Evolutionary conservation across 2,797 vertebrate species (phyloP).

Genomic region (Ispidina lecontei): DNA sequence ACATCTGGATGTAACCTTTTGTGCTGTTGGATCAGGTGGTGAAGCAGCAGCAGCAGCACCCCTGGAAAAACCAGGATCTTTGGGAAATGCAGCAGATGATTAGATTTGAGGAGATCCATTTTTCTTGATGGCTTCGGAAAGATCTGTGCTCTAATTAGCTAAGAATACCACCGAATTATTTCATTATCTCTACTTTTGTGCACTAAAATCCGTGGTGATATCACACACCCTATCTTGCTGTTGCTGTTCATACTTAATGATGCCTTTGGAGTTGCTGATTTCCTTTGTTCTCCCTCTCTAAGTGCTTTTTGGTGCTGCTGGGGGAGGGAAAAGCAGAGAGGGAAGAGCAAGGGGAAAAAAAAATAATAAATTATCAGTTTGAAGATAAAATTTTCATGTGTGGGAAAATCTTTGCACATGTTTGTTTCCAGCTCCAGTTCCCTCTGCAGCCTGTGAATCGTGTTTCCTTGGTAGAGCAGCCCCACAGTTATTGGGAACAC

Average conservation of each 20-base stretch:
- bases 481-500: neutral
- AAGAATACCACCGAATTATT: constrained; percentile 77
- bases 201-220: constrained; percentile 78
- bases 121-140: constrained; percentile 74
- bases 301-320: constrained; percentile 70
- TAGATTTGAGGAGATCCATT: constrained; percentile 74
- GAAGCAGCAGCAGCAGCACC: neutral
- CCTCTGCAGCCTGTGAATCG: neutral
- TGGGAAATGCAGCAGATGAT: constrained; percentile 42
- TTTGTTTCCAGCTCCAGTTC: neutral
- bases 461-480: neutral
- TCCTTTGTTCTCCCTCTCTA: constrained; percentile 81
- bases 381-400: constrained; percentile 33
- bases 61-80: neutral
- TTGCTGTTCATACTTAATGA: constrained; percentile 74
- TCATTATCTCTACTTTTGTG: constrained; percentile 79
- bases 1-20: neutral
- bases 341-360: neutral
- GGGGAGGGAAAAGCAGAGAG: neutral
- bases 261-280: constrained; percentile 71
- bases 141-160: constrained; percentile 78
- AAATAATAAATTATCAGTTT: constrained; percentile 21
- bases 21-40: neutral
- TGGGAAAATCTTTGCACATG: neutral
- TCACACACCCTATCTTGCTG: constrained; percentile 72